Evolutionary conservation across 1,140 invertebrate genomes (phyloP), one percentile per base, ranked within the genome.

Genomic region (Stegodyphus dumicola): DNA sequence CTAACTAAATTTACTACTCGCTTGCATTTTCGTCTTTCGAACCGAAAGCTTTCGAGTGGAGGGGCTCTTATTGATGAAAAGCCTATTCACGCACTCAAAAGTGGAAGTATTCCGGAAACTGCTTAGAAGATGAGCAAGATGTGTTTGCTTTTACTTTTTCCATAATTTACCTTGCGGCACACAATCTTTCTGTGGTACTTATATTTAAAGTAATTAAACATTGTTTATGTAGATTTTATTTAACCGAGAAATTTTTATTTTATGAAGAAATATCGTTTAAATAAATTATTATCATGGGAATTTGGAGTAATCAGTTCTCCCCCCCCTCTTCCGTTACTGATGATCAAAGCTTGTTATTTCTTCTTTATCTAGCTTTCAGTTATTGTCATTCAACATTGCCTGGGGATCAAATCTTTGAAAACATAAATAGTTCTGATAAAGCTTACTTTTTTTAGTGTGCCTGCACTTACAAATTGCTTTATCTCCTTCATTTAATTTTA

Each of bases 21-120:
- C 33, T 33, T 33, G 33, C 33, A 33, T 33, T 74, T 49, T 10
- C 53, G 18, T 51, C 53, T 56, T 51, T 33, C 60, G 49, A 77
- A 77, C 65, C 75, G 60, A 77, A 60, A 64, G 56, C 60, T 77
- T 77, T 77, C 60, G 54, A 77, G 75, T 77, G 75, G 65, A 77
- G 75, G 64, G 56, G 13, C 60, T 65, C 75, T 52, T 11, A 54
- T 77, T 52, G 56, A 77, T 49, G 60, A 33, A 33, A 17, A 17
- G 48, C n/a, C 51, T 56, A 66, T 33, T 54, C 75, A 77, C 18
- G 66, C 9, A 15, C 56, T 1, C 77, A 69, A 53, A 66, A 79
- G 67, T 53, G 51, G 77, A 69, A 79, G 56, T 56, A 54, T 79
- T 54, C 77, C 75, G 75, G 60, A 77, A 77, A 60, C 56, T 33